phyloP scores from a whole-genome alignment of 2,797 vertebrate genomes.

The Anolis apletophallus region DNA sequence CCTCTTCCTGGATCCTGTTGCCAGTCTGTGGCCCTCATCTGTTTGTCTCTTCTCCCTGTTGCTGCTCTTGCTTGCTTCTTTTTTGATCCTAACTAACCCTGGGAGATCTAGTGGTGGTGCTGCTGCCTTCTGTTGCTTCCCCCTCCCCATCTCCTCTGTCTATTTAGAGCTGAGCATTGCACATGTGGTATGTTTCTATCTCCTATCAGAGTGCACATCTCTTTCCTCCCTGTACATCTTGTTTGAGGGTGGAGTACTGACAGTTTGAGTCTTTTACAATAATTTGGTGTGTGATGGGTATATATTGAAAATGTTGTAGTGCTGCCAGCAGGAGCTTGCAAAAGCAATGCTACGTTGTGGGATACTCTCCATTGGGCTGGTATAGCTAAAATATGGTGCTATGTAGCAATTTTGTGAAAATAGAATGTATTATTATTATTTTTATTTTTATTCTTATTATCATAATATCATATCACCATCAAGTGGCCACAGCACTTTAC shows the following conservation, averaged over 20 bases:
- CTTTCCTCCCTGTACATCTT: not conserved
- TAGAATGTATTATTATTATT: not conserved
- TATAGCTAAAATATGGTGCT: not conserved
- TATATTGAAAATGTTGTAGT: not conserved
- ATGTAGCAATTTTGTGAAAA: not conserved
- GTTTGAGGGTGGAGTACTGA: not conserved
- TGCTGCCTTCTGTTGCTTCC: constrained; percentile 6
- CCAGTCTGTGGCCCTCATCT: constrained; percentile 17
- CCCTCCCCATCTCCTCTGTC: constrained; percentile 1
- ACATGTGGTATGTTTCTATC: not conserved
- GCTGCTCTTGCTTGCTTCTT: constrained; percentile 44
- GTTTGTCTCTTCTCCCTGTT: constrained; percentile 8
- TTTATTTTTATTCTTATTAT: not conserved
- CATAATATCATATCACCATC: not conserved
- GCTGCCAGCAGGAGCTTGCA: not conserved
- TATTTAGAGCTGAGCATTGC: not conserved
- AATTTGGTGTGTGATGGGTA: not conserved
- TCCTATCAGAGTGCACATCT: constrained; percentile 2
- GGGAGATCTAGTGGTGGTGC: not conserved
- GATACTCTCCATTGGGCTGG: not conserved
- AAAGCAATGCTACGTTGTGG: not conserved
- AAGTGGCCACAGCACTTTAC: no score
- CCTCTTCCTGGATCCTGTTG: not conserved
- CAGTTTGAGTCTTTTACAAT: not conserved
- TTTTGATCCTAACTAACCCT: constrained; percentile 30